Conservation (phyloP, 2,797 vertebrate species). For the Margarornis squamiger region DNA sequence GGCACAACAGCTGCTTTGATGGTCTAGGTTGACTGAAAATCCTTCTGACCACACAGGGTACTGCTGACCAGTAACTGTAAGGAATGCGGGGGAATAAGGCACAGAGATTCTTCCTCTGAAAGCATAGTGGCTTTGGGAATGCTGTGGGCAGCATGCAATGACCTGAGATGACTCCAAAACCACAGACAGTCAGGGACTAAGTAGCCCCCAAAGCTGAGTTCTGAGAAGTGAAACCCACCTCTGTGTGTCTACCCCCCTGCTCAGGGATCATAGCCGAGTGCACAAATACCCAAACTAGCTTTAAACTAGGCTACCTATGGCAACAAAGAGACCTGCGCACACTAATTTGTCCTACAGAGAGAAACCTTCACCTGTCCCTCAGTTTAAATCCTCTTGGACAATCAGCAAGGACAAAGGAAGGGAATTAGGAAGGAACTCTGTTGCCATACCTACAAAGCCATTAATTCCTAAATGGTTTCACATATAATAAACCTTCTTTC, state of each 20-base stretch:
- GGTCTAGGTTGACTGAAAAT: background rate
- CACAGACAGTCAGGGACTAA: background rate
- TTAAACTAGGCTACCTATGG: background rate
- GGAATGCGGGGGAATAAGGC: background rate
- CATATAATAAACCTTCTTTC: background rate
- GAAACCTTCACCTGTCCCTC: background rate
- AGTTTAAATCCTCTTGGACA: background rate
- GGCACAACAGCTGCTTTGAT: background rate
- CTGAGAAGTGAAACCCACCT: background rate
- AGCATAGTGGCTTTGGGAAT: background rate
- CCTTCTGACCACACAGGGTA: background rate
- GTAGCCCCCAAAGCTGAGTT: background rate
- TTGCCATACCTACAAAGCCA: background rate
- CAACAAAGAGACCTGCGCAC: background rate
- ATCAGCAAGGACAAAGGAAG: background rate
- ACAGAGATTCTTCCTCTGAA: background rate
- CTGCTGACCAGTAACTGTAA: background rate
- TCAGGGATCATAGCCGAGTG: rapidly evolving
- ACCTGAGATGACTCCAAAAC: background rate
- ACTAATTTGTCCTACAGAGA: background rate
- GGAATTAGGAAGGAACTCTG: background rate
- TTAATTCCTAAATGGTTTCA: slow-evolving; percentile 4
- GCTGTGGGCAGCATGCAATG: rapidly evolving
- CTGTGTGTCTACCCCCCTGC: too few species aligned
- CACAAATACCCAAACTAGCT: background rate